Evolutionary conservation across 2,113 vertebrate genomes (phyloP), one percentile per base, ranked within the genome.

Genomic region (Cyanoramphus novaezelandiae): DNA sequence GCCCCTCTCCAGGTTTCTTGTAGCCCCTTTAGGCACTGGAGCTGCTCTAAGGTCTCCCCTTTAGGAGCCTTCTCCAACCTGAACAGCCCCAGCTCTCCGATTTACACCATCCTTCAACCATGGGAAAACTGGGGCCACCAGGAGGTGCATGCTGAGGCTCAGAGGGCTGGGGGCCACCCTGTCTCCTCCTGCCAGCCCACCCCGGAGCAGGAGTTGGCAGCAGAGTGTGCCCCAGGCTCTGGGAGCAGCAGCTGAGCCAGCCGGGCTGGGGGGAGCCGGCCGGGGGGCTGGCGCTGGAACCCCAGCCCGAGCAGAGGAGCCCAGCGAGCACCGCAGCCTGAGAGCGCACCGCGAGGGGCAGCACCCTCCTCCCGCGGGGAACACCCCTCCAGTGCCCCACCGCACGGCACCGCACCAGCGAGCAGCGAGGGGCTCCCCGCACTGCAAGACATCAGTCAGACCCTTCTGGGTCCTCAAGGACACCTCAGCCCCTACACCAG

Each of bases 231-330:
- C 81, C 41, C 3, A 2, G 88, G 84, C 69, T 77, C 23, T 5
- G 57, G 62, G 57, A 92, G 63, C 82, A 17, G 93, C 15, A 79
- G 41, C 85, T 49, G 62, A 92, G 82, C 94, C 79, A 82, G 82
- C 62, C 18, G 1, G 55, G 85, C 78, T 88, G 69, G 6, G 49
- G 41, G 71, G 46, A 77, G 29, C 74, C 17, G 1, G 52, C 31
- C 60, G 62, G 46, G 2, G 53, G 77, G 72, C 65, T 75, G 79
- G 9, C 63, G n/a, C 71, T 11, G 71, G 11, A 89, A 57, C 70
- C 33, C 63, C 47, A 29, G 65, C 67, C 33, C 6, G 2, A 17
- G 6, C 0, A 7, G 35, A 64, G 82, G n/a, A 80, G 68, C 63
- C 60, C 68, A 20, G 81, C 72, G 11, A 25, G n/a, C 1, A 11